Conservation (phyloP, 23 tunicate species). For the Trididemnum clinides region DNA sequence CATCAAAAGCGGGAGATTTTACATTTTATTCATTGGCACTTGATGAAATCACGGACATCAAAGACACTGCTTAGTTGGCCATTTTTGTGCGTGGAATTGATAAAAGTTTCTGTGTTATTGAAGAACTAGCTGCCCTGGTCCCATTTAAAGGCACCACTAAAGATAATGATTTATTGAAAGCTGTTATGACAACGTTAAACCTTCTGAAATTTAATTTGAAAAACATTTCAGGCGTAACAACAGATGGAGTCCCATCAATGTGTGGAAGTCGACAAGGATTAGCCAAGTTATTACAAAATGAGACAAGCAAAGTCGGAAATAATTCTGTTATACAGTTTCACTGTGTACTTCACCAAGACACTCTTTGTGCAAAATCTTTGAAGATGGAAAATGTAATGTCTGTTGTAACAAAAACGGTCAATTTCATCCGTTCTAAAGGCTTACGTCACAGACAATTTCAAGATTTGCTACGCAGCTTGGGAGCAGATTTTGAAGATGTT, state of each 20-base stretch:
- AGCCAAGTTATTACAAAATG: conserved; percentile 18
- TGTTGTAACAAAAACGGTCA: conserved; percentile 42
- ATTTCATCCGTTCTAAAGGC: conserved; percentile 58
- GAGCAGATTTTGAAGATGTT: conserved; percentile 61
- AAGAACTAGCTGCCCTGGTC: conserved; percentile 39
- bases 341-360: conserved; percentile 48
- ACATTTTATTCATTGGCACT: conserved; percentile 36
- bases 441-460: conserved; percentile 62
- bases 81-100: conserved; percentile 33
- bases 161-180: conserved; percentile 25
- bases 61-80: conserved; percentile 32
- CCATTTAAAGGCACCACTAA: conserved; percentile 39
- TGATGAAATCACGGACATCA: conserved; percentile 43
- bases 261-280: conserved; percentile 28
- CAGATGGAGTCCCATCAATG: conserved; percentile 34
- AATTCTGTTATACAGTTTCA: conserved; percentile 42
- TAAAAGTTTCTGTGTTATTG: conserved; percentile 15
- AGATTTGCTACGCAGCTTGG: conserved; percentile 54
- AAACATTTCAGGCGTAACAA: conserved; percentile 37
- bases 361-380: conserved; percentile 46
- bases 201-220: not conserved
- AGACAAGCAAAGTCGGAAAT: conserved; percentile 41
- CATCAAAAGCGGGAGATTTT: conserved; percentile 27
- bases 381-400: conserved; percentile 48
- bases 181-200: conserved; percentile 15